These are phyloP conservation scores for Anas bernieri DNA, from an alignment of 2,797 vertebrate genomes.

Conservation along the genomic window DNA sequence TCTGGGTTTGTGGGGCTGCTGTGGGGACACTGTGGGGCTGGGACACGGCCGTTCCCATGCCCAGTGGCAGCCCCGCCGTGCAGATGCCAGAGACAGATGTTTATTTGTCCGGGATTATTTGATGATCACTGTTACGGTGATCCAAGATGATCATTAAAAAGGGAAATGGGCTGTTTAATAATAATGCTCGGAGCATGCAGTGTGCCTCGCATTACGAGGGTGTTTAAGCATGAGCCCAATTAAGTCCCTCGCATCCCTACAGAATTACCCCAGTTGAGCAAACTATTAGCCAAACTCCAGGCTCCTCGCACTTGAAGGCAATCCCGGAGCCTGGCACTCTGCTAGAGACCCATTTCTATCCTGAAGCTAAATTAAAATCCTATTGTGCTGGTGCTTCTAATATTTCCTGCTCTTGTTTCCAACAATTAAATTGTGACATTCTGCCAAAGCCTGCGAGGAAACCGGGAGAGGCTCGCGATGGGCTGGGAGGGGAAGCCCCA, in stretches of 20 bases:
- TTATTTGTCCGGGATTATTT: slow-evolving; percentile 56
- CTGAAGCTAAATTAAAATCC: slow-evolving; percentile 68
- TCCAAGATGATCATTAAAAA: slow-evolving; percentile 66
- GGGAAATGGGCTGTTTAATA: slow-evolving; percentile 73
- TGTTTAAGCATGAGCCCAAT: slow-evolving; percentile 67
- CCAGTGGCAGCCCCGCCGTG: background rate
- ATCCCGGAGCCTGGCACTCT: slow-evolving; percentile 44
- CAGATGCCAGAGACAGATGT: background rate
- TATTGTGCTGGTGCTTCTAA: slow-evolving; percentile 55
- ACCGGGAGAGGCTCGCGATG: background rate
- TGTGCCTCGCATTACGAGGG: slow-evolving; percentile 41
- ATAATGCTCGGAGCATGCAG: slow-evolving; percentile 16
- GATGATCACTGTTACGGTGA: slow-evolving; percentile 15
- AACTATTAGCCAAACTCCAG: slow-evolving; percentile 63
- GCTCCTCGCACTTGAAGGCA: slow-evolving; percentile 14
- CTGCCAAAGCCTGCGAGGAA: slow-evolving; percentile 19
- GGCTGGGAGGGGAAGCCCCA: background rate
- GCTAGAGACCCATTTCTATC: slow-evolving; percentile 60
- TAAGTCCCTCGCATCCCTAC: slow-evolving; percentile 46
- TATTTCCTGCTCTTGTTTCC: slow-evolving; percentile 66
- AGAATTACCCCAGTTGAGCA: background rate
- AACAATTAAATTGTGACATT: slow-evolving; percentile 53
- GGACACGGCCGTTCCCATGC: fast-evolving
- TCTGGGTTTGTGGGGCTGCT: background rate
- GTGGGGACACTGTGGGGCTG: background rate